phyloP scores from a whole-genome alignment of 2,888 invertebrate species.

The Alcis repandata region DNA sequence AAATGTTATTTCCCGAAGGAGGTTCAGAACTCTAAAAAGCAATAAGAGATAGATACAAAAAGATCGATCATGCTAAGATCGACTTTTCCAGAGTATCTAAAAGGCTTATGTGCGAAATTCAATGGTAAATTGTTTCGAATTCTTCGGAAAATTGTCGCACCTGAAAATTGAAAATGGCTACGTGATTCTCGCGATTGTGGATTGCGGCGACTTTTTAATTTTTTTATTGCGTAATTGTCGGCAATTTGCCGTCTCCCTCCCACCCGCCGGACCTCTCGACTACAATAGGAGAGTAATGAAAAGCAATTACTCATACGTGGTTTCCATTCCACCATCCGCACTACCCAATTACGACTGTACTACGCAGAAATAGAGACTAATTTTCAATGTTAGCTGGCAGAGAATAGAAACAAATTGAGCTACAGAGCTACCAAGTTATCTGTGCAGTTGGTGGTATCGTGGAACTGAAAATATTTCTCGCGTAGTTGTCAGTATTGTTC shows the following conservation, averaged over 20 bases:
- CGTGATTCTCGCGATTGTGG: slow-evolving; percentile 34
- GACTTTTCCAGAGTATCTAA: too few species aligned
- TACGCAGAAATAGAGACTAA: slow-evolving; percentile 44
- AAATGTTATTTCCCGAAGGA: too few species aligned
- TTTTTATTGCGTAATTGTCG: slow-evolving; percentile 84
- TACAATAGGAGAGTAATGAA: slow-evolving; percentile 83
- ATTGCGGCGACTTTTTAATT: slow-evolving; percentile 71
- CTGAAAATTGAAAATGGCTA: slow-evolving; percentile 4
- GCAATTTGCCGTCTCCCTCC: slow-evolving; percentile 68
- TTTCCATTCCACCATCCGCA: slow-evolving; percentile 61
- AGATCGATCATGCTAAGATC: too few species aligned
- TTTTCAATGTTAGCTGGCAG: slow-evolving; percentile 47
- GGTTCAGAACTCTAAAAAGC: too few species aligned
- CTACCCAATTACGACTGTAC: slow-evolving; percentile 54
- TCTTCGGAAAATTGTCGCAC: not conserved
- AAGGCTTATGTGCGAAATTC: too few species aligned
- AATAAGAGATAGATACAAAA: too few species aligned
- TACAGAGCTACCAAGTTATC: slow-evolving; percentile 25
- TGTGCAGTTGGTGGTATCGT: not conserved
- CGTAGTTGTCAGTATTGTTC: not conserved
- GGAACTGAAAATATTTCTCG: not conserved
- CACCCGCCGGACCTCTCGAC: slow-evolving; percentile 60
- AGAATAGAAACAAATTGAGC: slow-evolving; percentile 84
- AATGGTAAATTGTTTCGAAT: too few species aligned
- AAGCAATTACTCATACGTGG: slow-evolving; percentile 86